A percentile compares a stretch with the other conserved stretches of the same genome.
phyloP scores from a whole-genome alignment of 1,140 invertebrate species.

The Drosophila auraria region DNA sequence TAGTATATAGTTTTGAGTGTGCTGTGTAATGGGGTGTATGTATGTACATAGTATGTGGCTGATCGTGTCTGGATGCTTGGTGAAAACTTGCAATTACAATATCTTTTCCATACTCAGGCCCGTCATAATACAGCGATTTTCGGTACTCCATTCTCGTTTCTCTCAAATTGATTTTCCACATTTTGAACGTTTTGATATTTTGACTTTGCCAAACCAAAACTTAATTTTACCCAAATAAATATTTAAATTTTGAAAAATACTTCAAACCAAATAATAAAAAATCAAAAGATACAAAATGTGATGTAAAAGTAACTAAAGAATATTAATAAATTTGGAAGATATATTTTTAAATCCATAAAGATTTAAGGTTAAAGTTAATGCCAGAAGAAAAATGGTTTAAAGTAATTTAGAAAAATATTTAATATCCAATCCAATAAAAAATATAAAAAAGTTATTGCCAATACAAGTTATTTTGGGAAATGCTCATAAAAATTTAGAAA shows the following conservation, averaged over 20 bases:
- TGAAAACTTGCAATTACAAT: conserved; percentile 78
- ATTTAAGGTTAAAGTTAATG: conserved; percentile 40
- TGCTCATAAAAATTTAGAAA: conserved; percentile 46
- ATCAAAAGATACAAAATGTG: conserved; percentile 76
- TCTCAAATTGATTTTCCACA: conserved; percentile 40
- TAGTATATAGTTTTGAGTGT: conserved; percentile 31
- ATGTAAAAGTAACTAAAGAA: conserved; percentile 20
- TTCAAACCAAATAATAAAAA: conserved; percentile 33
- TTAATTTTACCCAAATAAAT: conserved; percentile 19
- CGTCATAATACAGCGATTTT: conserved; percentile 58
- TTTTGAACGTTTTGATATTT: conserved; percentile 60
- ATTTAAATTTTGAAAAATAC: conserved; percentile 53
- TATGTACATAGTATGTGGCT: conserved; percentile 20
- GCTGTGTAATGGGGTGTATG: conserved; percentile 17
- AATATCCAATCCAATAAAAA: conserved; percentile 24
- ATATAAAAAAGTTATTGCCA: conserved; percentile 35
- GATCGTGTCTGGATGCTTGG: conserved; percentile 21
- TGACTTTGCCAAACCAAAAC: conserved; percentile 10
- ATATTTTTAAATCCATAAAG: conserved; percentile 11
- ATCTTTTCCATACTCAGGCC: conserved; percentile 65
- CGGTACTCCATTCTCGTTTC: conserved; percentile 13
- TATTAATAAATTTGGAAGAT: conserved; percentile 42
- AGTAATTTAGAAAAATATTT: conserved; percentile 23
- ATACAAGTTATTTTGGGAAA: conserved; percentile 43
- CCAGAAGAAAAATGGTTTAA: conserved; percentile 32